Evolutionary conservation across 2,888 invertebrate genomes (phyloP).

Genomic region (Phytoseiulus persimilis): DNA sequence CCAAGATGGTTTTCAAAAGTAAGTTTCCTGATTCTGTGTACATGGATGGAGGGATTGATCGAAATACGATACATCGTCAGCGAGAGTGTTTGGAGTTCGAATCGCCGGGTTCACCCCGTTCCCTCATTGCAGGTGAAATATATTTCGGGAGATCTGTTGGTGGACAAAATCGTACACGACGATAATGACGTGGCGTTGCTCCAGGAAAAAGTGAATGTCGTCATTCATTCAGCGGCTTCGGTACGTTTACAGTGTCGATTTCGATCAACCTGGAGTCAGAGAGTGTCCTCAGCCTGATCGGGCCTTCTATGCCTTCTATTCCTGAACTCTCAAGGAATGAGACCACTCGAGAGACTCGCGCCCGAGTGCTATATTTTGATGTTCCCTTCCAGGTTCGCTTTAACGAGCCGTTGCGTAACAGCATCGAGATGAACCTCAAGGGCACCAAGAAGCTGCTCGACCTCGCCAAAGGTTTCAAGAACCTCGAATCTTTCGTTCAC

Average conservation of each 20-base stretch:
- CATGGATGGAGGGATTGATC: too few species aligned
- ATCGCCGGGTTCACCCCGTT: too few species aligned
- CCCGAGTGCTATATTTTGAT: background rate
- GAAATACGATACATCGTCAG: too few species aligned
- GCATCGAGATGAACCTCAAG: slow-evolving; percentile 22
- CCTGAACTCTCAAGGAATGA: too few species aligned
- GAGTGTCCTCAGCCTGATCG: too few species aligned
- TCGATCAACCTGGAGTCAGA: too few species aligned
- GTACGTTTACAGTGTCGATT: too few species aligned
- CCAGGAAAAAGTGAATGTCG: slow-evolving; percentile 6
- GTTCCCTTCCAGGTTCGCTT: slow-evolving; percentile 7
- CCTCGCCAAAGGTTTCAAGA: background rate
- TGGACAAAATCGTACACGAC: background rate
- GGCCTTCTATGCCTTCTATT: too few species aligned
- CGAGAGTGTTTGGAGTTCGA: too few species aligned
- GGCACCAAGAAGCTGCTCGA: slow-evolving; percentile 7
- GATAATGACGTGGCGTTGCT: background rate
- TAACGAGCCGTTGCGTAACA: slow-evolving; percentile 12
- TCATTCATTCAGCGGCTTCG: slow-evolving; percentile 27
- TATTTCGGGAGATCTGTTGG: slow-evolving; percentile 9
- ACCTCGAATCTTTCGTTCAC: slow-evolving; percentile 38
- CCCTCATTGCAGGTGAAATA: background rate
- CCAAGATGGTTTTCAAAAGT: slow-evolving; percentile 18
- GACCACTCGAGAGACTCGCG: too few species aligned
- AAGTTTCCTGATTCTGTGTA: background rate